phyloP scores from a whole-genome alignment of 2,113 vertebrate species.

The Pandion haliaetus region DNA sequence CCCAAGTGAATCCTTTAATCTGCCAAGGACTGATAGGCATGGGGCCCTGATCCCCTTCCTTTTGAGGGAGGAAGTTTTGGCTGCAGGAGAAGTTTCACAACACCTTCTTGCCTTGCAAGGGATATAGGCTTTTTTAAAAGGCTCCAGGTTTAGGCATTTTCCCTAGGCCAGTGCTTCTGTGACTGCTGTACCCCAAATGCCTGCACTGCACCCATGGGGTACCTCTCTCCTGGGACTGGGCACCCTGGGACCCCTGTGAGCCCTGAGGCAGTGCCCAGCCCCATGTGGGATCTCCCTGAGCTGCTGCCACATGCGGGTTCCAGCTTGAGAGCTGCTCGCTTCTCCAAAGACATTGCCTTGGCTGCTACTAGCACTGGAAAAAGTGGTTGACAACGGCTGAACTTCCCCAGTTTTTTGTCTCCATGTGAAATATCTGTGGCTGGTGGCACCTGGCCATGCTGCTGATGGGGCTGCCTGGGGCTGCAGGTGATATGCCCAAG shows the following conservation, averaged over 20 bases:
- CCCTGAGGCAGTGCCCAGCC: background rate
- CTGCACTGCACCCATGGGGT: background rate
- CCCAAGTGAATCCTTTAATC: background rate
- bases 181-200: accelerated
- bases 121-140: background rate
- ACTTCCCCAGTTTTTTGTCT: background rate
- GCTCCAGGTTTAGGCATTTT: background rate
- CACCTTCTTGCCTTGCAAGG: background rate
- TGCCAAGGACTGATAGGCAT: background rate
- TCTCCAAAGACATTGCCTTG: background rate
- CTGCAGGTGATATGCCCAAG: accelerated
- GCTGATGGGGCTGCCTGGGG: accelerated
- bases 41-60: background rate
- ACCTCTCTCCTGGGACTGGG: accelerated
- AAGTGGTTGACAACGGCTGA: background rate
- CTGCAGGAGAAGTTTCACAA: background rate
- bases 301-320: background rate
- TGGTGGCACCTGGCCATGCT: background rate
- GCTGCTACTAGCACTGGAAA: background rate
- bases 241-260: background rate
- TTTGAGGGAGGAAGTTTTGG: background rate
- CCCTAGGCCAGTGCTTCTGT: background rate
- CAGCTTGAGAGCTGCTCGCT: background rate
- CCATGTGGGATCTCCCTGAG: accelerated
- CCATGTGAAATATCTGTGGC: background rate